Percentiles rank a stretch among this genome's conserved stretches.
These are phyloP conservation scores for Lepus townsendii DNA, from an alignment of 2,797 vertebrate genomes.

Conservation along the genomic window DNA sequence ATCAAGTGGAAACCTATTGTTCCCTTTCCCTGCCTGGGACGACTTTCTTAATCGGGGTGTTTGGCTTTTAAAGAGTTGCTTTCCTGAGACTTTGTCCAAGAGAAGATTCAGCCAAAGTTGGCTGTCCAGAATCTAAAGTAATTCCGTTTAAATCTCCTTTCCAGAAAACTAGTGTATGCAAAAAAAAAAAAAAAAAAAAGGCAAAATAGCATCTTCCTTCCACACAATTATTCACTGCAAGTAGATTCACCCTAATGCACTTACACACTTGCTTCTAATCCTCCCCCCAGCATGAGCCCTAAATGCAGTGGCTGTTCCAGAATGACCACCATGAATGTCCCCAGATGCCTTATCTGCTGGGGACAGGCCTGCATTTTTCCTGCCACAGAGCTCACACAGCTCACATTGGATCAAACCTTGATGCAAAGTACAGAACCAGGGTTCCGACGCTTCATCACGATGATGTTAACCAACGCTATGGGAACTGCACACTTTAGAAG, in stretches of 20 bases:
- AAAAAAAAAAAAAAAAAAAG: not conserved
- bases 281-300: not conserved
- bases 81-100: not conserved
- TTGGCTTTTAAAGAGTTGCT: not conserved
- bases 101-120: not conserved
- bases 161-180: not conserved
- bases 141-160: slow-evolving; percentile 16
- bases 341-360: not conserved
- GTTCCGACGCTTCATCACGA: not conserved
- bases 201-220: not conserved
- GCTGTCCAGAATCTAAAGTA: not conserved
- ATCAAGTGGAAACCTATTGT: not conserved
- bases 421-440: not conserved
- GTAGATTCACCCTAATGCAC: not conserved
- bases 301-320: not conserved
- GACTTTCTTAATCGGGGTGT: not conserved
- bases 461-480: not conserved
- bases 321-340: not conserved
- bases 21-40: not conserved
- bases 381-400: not conserved
- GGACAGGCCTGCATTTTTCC: not conserved
- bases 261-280: not conserved
- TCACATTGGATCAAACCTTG: not conserved
- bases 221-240: not conserved
- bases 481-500: not conserved